Evolutionary conservation across 2,113 vertebrate species (phyloP).

Genomic region (Chinchilla lanigera): DNA sequence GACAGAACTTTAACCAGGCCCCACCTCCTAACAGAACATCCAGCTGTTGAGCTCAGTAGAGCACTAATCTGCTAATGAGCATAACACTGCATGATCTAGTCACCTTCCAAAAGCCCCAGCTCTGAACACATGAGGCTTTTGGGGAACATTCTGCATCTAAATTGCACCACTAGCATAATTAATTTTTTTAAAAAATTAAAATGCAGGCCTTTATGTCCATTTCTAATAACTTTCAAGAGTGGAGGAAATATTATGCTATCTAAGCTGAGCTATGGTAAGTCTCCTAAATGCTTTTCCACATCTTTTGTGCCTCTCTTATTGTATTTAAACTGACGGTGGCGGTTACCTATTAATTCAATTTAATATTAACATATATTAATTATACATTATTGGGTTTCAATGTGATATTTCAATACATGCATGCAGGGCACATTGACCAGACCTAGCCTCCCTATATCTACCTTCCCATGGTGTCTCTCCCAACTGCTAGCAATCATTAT

Average conservation of each 20-base stretch:
- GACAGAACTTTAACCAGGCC: background rate
- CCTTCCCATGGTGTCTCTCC: background rate
- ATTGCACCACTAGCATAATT: background rate
- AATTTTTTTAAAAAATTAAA: background rate
- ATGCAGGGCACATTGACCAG: background rate
- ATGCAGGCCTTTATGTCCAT: background rate
- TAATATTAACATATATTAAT: background rate
- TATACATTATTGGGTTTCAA: background rate
- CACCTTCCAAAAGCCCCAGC: background rate
- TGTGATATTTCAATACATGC: background rate
- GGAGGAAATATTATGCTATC: background rate
- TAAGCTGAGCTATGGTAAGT: background rate
- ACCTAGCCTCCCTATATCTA: background rate
- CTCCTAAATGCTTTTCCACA: background rate
- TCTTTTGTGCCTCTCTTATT: background rate
- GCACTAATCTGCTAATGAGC: background rate
- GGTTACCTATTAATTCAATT: background rate
- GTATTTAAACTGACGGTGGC: background rate
- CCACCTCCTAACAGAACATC: background rate
- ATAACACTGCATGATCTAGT: background rate
- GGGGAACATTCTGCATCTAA: background rate
- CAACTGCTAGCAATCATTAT: no score
- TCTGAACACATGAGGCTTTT: background rate
- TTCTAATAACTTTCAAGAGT: background rate
- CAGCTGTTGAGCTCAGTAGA: no score